Conservation (phyloP, 2,113 vertebrate genomes). For the Corvus moneduloides region DNA sequence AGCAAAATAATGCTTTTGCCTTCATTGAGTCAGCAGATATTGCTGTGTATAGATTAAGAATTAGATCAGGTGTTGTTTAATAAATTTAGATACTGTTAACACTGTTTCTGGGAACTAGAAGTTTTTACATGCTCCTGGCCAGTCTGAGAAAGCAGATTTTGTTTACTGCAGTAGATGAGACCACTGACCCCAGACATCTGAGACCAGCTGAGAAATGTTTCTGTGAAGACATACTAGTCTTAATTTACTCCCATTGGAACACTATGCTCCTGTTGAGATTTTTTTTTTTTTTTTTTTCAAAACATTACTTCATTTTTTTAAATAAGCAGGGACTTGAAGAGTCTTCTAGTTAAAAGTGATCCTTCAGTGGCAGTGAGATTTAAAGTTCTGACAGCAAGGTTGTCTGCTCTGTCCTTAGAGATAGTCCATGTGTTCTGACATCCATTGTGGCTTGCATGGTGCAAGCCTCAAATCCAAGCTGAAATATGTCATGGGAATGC, state of each 20-base stretch:
- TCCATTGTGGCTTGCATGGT: neutral
- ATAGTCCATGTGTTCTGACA: neutral
- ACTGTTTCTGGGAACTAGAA: neutral
- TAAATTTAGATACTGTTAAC: neutral
- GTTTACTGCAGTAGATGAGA: neutral
- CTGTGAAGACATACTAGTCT: neutral
- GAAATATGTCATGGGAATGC: fast-evolving
- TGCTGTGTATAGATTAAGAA: neutral
- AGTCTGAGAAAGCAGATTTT: neutral
- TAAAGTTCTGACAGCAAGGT: neutral
- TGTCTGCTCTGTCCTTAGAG: neutral
- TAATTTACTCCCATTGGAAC: neutral
- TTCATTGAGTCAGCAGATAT: neutral
- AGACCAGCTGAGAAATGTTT: conserved; percentile 32
- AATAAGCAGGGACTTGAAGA: neutral
- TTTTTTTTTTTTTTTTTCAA: conserved; percentile 5
- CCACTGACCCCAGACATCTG: neutral
- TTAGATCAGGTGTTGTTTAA: neutral
- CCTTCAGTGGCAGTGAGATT: neutral
- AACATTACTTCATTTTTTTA: conserved; percentile 5
- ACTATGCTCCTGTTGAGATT: neutral
- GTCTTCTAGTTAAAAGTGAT: neutral
- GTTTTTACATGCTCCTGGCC: neutral
- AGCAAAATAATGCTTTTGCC: neutral
- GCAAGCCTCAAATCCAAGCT: neutral